phyloP scores from a whole-genome alignment of 2,888 invertebrate genomes.

The Ypsolopha sequella region DNA sequence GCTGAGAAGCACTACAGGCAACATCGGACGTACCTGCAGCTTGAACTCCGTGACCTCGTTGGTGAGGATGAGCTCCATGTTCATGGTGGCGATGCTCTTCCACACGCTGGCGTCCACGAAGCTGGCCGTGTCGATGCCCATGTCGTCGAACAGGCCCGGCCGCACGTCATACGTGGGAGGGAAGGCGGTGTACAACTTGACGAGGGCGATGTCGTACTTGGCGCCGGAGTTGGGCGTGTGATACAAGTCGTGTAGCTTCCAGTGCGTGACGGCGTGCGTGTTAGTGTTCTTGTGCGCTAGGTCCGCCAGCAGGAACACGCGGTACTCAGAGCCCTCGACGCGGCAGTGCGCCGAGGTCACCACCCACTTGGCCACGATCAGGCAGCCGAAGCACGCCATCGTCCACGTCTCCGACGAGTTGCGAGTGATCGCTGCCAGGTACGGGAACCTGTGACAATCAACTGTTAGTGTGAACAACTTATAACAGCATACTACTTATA shows the following conservation, averaged over 20 bases:
- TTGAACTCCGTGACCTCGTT: constrained; percentile 17
- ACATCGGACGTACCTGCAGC: no score
- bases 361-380: background rate
- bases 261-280: background rate
- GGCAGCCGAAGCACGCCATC: background rate
- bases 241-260: background rate
- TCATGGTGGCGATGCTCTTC: background rate
- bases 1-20: no score
- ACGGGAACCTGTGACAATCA: background rate
- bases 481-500: no score
- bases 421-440: background rate
- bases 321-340: background rate
- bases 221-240: background rate
- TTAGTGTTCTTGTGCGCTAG: background rate
- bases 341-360: background rate
- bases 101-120: background rate
- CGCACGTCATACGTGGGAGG: background rate
- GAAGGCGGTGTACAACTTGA: background rate
- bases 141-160: background rate
- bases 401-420: background rate
- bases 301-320: background rate
- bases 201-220: background rate
- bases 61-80: constrained; percentile 9
- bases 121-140: background rate
- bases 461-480: no score